Evolutionary conservation across 2,888 invertebrate species (phyloP).

Genomic region (Ormyrus thymus): DNA sequence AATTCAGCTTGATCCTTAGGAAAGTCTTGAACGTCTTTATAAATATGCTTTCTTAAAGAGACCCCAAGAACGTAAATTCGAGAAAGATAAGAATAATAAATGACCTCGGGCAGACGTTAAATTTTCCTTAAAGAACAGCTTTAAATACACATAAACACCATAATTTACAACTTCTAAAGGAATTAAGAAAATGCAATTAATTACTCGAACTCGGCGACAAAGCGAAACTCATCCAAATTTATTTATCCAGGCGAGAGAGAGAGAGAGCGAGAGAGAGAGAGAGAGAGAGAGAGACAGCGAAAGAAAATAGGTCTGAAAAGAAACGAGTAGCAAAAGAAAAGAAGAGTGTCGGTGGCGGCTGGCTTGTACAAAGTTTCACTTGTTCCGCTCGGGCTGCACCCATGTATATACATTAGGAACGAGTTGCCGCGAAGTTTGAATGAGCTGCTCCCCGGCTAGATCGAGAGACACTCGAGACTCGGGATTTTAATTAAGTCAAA

Average conservation of each 20-base stretch:
- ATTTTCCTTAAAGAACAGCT: too few relatives aligned
- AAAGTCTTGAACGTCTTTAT: too few relatives aligned
- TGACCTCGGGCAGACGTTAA: too few relatives aligned
- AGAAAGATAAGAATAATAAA: too few relatives aligned
- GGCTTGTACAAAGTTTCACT: slow-evolving; percentile 33
- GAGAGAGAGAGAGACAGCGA: slow-evolving; percentile 15
- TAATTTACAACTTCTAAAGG: slow-evolving; percentile 5
- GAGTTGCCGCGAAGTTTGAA: slow-evolving; percentile 33
- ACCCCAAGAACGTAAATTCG: too few relatives aligned
- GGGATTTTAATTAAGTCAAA: slow-evolving; percentile 52
- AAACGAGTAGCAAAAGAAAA: not conserved
- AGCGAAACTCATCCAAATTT: slow-evolving; percentile 28
- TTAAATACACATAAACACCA: not conserved
- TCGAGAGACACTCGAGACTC: slow-evolving; percentile 50
- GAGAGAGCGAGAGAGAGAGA: not conserved
- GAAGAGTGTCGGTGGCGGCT: slow-evolving; percentile 22
- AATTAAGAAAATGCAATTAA: slow-evolving; percentile 8
- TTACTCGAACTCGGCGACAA: not conserved
- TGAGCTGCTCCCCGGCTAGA: slow-evolving; percentile 32
- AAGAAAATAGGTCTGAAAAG: not conserved
- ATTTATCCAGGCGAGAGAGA: slow-evolving; percentile 19
- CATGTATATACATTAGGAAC: slow-evolving; percentile 46
- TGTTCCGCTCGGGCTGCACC: slow-evolving; percentile 6
- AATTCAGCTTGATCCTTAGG: too few relatives aligned
- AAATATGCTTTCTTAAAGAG: too few relatives aligned